phyloP scores from a whole-genome alignment of 2,113 vertebrate genomes.

The Corydoras maculifer region DNA sequence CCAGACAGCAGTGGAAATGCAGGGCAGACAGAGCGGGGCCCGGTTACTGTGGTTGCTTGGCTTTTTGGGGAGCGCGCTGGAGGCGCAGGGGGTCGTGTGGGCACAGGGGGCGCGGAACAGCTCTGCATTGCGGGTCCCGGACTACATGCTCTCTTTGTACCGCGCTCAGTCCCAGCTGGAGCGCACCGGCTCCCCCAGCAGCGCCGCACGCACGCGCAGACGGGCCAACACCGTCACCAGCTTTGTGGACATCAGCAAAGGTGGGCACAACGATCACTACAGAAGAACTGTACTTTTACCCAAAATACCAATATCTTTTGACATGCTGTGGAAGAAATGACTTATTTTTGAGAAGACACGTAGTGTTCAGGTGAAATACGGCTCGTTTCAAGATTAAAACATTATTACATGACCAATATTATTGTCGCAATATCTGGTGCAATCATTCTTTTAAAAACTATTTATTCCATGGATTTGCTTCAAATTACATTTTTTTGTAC shows the following conservation, averaged over 20 bases:
- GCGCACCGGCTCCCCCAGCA: slow-evolving; percentile 40
- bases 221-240: slow-evolving; percentile 74
- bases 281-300: too few species aligned
- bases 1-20: slow-evolving; percentile 60
- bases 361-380: too few species aligned
- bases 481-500: too few species aligned
- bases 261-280: slow-evolving; percentile 40
- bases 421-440: too few species aligned
- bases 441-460: too few species aligned
- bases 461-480: too few species aligned
- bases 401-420: too few species aligned
- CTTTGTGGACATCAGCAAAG: slow-evolving; percentile 70
- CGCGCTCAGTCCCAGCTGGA: slow-evolving; percentile 59
- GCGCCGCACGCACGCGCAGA: slow-evolving; percentile 42
- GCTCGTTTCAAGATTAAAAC: too few species aligned
- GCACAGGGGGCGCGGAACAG: slow-evolving; percentile 50
- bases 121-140: slow-evolving; percentile 67
- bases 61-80: slow-evolving; percentile 47
- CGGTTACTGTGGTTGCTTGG: slow-evolving; percentile 47
- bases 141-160: slow-evolving; percentile 80
- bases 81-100: slow-evolving; percentile 40
- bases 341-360: too few species aligned
- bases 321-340: too few species aligned
- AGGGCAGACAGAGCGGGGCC: slow-evolving; percentile 62
- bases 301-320: too few species aligned